Evolutionary conservation across 2,797 vertebrate genomes (phyloP).

Genomic region (Valencia hispanica): DNA sequence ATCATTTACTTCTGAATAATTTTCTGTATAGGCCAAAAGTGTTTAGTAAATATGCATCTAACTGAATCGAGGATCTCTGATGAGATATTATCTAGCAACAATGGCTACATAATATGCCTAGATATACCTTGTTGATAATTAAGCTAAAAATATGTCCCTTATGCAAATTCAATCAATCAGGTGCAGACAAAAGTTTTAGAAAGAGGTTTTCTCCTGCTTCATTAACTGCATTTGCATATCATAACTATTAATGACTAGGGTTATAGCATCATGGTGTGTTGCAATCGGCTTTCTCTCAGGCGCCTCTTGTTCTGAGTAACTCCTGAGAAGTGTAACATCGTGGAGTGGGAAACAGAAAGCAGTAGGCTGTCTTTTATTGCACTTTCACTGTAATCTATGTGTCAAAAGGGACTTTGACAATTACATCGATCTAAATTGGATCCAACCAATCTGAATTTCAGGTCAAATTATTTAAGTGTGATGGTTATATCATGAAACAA

Average conservation of each 20-base stretch:
- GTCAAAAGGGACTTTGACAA: not conserved
- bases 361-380: not conserved
- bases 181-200: not conserved
- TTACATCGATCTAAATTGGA: not conserved
- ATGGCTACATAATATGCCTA: no score
- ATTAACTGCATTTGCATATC: not conserved
- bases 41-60: no score
- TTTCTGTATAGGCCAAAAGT: no score
- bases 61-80: no score
- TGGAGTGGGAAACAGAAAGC: not conserved
- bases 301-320: not conserved
- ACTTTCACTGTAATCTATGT: not conserved
- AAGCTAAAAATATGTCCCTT: not conserved
- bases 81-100: no score
- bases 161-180: not conserved
- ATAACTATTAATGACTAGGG: not conserved
- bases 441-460: not conserved
- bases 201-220: not conserved
- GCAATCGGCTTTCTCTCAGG: not conserved
- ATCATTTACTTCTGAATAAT: no score
- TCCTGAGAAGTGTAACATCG: not conserved
- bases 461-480: not conserved
- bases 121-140: not conserved
- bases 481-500: not conserved
- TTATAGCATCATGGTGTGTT: not conserved